Base-by-base conservation (phyloP, 2,888 invertebrate genomes). In the Notocelia uddmanniana region DNA sequence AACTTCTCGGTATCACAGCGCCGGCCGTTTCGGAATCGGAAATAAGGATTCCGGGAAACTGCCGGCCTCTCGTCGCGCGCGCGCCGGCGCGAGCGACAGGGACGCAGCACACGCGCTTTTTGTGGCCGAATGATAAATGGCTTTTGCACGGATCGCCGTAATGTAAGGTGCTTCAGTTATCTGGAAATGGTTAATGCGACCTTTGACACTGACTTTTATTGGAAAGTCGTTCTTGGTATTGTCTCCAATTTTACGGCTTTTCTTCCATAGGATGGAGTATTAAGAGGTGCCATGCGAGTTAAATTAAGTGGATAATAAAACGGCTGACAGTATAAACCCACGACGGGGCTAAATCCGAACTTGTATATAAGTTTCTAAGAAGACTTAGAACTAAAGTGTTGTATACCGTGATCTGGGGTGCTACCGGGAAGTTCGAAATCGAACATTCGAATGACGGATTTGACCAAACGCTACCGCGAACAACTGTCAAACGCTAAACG, bases 21-120 rank as follows among this genome's bases (percentile, higher is more conserved):
- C 81, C 85, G 87, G 82, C 89, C 91, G 89, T 91, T 92, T 92
- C 89, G 91, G 91, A 91, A 91, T 92, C 92, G 92, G 92, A 92
- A 91, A 92, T 89, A 89, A 88, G 86, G 88, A 88, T 92, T 92
- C 92, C 84, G 81, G 86, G 91, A 92, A 92, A 87, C 82, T 78
- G 84, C 84, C 90, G 90, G 89, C 91, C 89, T 90, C 64, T 71
- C 66, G 52, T 55, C 52, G 50, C 55, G 90, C 77, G 83, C 81
- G 76, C 79, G 76, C 75, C 79, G 77, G 76, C 75, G 79, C 77
- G 79, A 77, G 83, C 73, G 76, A 80, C 78, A 85, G 83, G 86
- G 85, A 83, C 85, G 83, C 80, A 70, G 75, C 76, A 74, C 76
- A 73, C 50, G 45, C 31, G 60, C 59, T 71, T 71, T 71, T 71